Conservation (phyloP, 1,140 invertebrate genomes). For the Eubasilissa regina region DNA sequence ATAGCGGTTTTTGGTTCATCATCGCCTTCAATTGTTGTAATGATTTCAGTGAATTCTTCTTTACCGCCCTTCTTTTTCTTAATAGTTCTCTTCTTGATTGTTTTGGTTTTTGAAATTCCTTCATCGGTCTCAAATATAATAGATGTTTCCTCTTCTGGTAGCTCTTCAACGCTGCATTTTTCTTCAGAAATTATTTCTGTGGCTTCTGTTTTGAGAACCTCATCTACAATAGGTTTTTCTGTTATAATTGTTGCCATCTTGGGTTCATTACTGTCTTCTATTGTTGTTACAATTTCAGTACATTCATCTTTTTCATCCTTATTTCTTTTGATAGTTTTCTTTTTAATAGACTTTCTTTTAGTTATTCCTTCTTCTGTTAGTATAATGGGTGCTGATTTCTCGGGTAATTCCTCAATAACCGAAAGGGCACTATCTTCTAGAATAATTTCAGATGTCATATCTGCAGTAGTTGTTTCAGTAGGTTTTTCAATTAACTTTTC, state of each 20-base stretch:
- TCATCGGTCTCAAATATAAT: not conserved
- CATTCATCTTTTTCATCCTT: constrained; percentile 8
- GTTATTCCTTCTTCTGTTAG: not conserved
- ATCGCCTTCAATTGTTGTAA: constrained; percentile 60
- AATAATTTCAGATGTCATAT: not conserved
- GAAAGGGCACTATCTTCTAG: not conserved
- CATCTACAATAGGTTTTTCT: not conserved
- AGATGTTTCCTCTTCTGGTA: constrained; percentile 63
- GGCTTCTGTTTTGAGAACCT: not conserved
- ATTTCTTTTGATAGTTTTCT: constrained; percentile 36
- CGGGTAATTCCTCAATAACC: constrained; percentile 51
- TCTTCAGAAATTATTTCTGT: not conserved
- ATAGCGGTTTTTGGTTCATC: constrained; percentile 51
- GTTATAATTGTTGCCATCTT: constrained; percentile 15
- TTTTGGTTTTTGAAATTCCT: constrained; percentile 43
- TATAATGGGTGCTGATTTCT: constrained; percentile 9
- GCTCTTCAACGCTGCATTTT: constrained; percentile 61
- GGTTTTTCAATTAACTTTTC: constrained; percentile 8
- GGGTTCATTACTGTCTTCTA: not conserved
- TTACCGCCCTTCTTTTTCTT: constrained; percentile 51
- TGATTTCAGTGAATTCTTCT: constrained; percentile 60
- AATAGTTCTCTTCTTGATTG: constrained; percentile 50
- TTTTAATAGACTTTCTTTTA: constrained; percentile 27
- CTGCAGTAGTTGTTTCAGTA: not conserved
- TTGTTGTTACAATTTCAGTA: constrained; percentile 11